Evolutionary conservation across 1,140 invertebrate genomes (phyloP).

Genomic region (Gerris buenoi): DNA sequence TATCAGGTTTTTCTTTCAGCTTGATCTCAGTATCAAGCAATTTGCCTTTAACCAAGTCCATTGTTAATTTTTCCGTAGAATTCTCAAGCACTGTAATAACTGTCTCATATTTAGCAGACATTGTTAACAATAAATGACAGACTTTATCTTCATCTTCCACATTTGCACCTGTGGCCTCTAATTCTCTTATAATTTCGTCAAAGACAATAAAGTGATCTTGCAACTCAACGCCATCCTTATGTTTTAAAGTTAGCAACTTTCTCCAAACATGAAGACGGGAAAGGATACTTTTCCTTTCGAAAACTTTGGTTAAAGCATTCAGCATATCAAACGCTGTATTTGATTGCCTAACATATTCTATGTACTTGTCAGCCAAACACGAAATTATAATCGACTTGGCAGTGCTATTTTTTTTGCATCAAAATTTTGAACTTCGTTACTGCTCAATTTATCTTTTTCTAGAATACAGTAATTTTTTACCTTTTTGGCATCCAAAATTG

Average conservation of each 20-base stretch:
- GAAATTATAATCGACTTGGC: background rate
- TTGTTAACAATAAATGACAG: background rate
- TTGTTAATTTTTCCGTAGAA: background rate
- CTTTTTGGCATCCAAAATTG: background rate
- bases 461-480: background rate
- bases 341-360: background rate
- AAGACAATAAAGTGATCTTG: background rate
- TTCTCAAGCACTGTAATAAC: background rate
- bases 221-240: background rate
- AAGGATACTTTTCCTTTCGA: background rate
- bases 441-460: background rate
- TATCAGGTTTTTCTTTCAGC: background rate
- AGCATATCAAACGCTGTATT: background rate
- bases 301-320: background rate
- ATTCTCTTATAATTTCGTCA: background rate
- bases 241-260: background rate
- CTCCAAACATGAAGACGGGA: background rate
- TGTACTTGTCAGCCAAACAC: background rate
- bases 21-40: background rate
- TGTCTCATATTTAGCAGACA: background rate
- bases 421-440: background rate
- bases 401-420: background rate
- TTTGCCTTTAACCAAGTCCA: background rate
- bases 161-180: background rate
- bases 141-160: background rate